Conservation (phyloP, 2,888 invertebrate species). For the Protodeltote pygarga region DNA sequence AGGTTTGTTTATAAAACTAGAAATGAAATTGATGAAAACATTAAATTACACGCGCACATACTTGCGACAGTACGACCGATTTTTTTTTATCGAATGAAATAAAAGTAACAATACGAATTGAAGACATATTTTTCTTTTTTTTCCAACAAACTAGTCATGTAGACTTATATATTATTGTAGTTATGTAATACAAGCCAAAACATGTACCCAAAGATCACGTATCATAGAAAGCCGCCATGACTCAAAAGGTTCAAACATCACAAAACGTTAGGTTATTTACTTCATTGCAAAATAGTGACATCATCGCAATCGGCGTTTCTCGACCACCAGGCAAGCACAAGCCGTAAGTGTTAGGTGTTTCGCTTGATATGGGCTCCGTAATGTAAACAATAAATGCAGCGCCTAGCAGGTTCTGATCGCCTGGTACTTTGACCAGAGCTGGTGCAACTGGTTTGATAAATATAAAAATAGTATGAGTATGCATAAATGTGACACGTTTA, state of each 20-base stretch:
- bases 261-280: slow-evolving; percentile 40
- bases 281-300: slow-evolving; percentile 67
- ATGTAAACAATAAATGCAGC: slow-evolving; percentile 68
- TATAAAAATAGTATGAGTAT: slow-evolving; percentile 9
- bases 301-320: slow-evolving; percentile 64
- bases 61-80: no score
- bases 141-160: slow-evolving; percentile 33
- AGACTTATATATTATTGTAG: slow-evolving; percentile 15
- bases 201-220: slow-evolving; percentile 23
- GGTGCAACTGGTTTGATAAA: slow-evolving; percentile 26
- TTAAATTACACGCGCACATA: no score
- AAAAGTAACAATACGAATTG: no score
- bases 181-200: slow-evolving; percentile 37
- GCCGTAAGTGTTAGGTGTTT: slow-evolving; percentile 60
- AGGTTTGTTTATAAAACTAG: no score
- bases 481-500: no score
- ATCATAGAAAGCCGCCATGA: slow-evolving; percentile 40
- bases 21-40: no score
- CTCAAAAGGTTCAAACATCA: slow-evolving; percentile 26
- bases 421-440: slow-evolving; percentile 48
- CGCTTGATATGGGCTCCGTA: slow-evolving; percentile 64
- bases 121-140: background rate
- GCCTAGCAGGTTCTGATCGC: slow-evolving; percentile 60
- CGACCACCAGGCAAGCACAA: slow-evolving; percentile 78
- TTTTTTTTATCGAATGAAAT: no score